Evolutionary conservation across 1,140 invertebrate genomes (phyloP).

Genomic region (Nasonia longicornis): DNA sequence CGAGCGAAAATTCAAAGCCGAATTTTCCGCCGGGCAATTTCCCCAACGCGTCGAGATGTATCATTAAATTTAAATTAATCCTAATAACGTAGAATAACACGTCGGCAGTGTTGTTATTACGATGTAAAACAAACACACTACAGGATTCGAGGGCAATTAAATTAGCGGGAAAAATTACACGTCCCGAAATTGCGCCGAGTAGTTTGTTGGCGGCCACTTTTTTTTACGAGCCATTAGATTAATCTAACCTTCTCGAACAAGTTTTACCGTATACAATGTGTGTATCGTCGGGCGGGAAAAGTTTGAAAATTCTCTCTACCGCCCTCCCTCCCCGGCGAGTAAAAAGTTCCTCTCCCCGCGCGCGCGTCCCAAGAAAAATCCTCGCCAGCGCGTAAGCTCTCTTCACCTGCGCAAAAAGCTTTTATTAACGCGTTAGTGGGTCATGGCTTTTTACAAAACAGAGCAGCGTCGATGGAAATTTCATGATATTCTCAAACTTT

Average conservation of each 20-base stretch:
- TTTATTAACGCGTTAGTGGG: constrained; percentile 26
- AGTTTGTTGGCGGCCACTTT: too few species aligned
- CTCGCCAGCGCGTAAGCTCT: background rate
- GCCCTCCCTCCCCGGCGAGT: background rate
- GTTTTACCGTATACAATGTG: background rate
- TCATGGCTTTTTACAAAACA: constrained; percentile 20
- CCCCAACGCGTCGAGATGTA: background rate
- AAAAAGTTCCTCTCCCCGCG: background rate
- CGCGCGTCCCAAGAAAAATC: background rate
- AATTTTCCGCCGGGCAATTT: background rate
- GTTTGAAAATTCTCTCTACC: background rate
- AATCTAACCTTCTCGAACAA: background rate
- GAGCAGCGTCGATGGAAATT: constrained; percentile 5
- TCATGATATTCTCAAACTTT: constrained; percentile 17
- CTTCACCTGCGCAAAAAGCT: constrained; percentile 6
- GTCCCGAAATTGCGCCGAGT: too few species aligned
- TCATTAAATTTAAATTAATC: background rate
- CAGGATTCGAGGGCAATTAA: background rate
- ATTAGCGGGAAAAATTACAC: background rate
- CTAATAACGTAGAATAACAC: background rate
- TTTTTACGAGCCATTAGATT: background rate
- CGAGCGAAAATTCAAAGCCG: background rate
- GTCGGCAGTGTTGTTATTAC: background rate
- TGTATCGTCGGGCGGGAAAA: background rate
- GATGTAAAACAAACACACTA: background rate